phyloP scores from a whole-genome alignment of 2,113 vertebrate genomes.

The Percopsis transmontana region DNA sequence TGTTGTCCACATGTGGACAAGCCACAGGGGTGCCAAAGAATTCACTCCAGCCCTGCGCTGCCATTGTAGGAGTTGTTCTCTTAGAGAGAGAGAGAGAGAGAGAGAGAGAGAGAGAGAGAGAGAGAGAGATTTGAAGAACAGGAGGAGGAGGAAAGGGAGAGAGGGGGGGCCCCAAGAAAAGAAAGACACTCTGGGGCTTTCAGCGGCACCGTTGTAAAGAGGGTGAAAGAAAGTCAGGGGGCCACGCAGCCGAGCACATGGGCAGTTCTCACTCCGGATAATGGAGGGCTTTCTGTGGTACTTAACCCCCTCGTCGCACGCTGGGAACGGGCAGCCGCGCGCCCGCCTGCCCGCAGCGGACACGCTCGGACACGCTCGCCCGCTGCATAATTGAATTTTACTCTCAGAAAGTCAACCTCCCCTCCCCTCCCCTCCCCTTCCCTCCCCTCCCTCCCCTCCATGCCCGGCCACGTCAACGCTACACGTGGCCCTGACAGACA shows the following conservation, averaged over 20 bases:
- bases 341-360: conserved; percentile 78
- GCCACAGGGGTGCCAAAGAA: conserved; percentile 75
- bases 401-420: conserved; percentile 65
- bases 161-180: conserved; percentile 42
- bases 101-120: conserved; percentile 24
- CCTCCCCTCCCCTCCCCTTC: too few species aligned
- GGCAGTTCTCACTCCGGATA: conserved; percentile 96
- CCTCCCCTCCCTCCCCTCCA: background rate
- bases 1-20: conserved; percentile 72
- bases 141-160: conserved; percentile 13
- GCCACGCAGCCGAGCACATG: conserved; percentile 87
- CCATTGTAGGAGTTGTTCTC: conserved; percentile 69
- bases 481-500: conserved; percentile 85
- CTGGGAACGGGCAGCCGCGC: conserved; percentile 80
- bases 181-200: conserved; percentile 74
- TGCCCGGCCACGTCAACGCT: conserved; percentile 31
- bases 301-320: conserved; percentile 90
- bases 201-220: conserved; percentile 53
- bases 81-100: conserved; percentile 35
- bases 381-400: conserved; percentile 80
- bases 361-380: conserved; percentile 66
- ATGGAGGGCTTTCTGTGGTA: conserved; percentile 88
- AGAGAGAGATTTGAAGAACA: conserved; percentile 10
- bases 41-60: conserved; percentile 63
- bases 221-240: conserved; percentile 62